Evolutionary conservation across 2,113 vertebrate species (phyloP), one percentile per base, ranked within the genome.

Genomic region (Pungitius pungitius): DNA sequence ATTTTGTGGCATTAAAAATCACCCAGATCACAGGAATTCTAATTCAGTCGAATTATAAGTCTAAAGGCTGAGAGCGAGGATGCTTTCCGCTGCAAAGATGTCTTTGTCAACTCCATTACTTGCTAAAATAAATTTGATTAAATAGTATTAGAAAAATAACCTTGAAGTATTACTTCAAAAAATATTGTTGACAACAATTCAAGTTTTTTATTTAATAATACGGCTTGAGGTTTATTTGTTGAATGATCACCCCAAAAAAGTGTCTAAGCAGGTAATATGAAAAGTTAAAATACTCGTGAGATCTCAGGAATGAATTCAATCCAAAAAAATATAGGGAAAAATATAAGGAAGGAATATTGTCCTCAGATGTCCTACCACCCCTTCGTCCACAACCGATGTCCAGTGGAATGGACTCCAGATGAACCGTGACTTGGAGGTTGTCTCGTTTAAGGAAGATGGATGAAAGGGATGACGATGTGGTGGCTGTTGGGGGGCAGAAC

Each of bases 1-100:
- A 87, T 91, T 82, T 87, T 65, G 82, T 71, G 78, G 85, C 84
- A 88, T 89, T 83, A 80, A 67, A 89, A 87, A 92, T 87, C 84
- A 81, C 58, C 78, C 69, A 85, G 84, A 90, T 90, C 73, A 85
- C 49, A 70, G 33, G 52, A 77, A 39, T 80, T 81, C 81, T 66
- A 52, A 82, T 85, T 85, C 66, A 73, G 70, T 65, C 20, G 33
- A 35, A 4, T 35, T 35, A 35, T 35, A 35, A 35, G 33, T 70
- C 45, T 73, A 17, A 22, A 73, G 51, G 52, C 64, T 39, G 69
- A 51, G 33, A 67, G 13, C 37, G 42, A 45, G 40, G 30, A 63
- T 0, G 24, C 4, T 4, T 57, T 69, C 18, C 49, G 51, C 45
- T 75, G 47, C 33, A 65, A 57, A 45, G 7, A 47, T 1, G 22